Base-by-base conservation (phyloP, 2,113 vertebrate species). In the Microcebus murinus region DNA sequence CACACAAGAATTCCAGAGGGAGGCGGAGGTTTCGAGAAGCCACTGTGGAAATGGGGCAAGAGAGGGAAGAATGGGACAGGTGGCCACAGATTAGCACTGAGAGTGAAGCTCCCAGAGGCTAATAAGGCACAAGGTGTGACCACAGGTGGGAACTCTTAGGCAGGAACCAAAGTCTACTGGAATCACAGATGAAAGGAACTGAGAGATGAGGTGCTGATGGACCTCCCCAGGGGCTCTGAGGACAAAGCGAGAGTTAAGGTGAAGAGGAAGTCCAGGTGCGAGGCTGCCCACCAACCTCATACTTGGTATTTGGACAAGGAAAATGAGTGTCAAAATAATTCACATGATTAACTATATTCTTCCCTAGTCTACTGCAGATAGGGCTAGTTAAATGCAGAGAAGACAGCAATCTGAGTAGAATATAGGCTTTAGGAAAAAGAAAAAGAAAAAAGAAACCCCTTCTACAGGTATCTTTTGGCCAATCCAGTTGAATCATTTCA, bases 1-100 rank as follows among this genome's bases (percentile, higher is more conserved):
- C 29, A 8, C 31, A 29, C 4, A 73, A 39, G 23, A 50, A 84
- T 52, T 91, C 31, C 36, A 70, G 61, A 74, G 17, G 50, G 27
- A 2, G 0, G 13, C 25, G 23, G 42, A 42, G 42, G 39, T 36
- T 13, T 83, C 12, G 52, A 48, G 39, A 7, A 65, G n/a, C 4
- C 36, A 27, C 25, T 9, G 34, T 23, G 55, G 48, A 34, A 50
- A 82, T 0, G 2, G 10, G 39, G 15, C 1, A 1, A 68, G 34
- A 63, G 6, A 18, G 25, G 15, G 57, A 77, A 71, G 17, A 36
- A 42, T 13, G 10, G 18, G 21, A 71, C 25, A 20, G 3, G 21
- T 1, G 15, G 23, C 0, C 34, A 27, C 57, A 36, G 45, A 55
- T 25, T 2, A 57, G 42, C 50, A 39, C 0, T 14, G 70, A 39